Evolutionary conservation across 2,113 vertebrate species (phyloP).

Genomic region (Xiphophorus hellerii): DNA sequence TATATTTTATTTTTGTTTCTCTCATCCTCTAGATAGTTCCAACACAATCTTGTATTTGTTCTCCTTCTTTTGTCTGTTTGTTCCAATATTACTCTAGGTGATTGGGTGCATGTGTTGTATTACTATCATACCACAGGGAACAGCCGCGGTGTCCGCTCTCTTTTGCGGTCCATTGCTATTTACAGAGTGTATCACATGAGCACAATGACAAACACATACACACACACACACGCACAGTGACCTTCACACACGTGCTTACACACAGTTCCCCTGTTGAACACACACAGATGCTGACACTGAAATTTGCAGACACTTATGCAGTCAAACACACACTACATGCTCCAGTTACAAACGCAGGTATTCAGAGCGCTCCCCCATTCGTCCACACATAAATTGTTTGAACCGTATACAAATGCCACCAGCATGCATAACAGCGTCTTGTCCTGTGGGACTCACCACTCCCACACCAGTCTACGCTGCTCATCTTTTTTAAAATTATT

Average conservation of each 20-base stretch:
- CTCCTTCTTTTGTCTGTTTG: conserved; percentile 1
- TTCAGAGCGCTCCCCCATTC: conserved; percentile 3
- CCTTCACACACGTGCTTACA: conserved; percentile 41
- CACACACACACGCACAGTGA: conserved; percentile 23
- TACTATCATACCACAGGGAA: conserved; percentile 59
- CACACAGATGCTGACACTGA: conserved; percentile 10
- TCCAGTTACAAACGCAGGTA: neutral
- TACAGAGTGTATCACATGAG: conserved; percentile 65
- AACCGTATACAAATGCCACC: conserved; percentile 43
- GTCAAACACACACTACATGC: conserved; percentile 10
- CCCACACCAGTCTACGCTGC: neutral
- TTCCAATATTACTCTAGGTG: conserved; percentile 35
- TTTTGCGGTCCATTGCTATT: conserved; percentile 64
- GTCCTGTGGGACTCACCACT: neutral
- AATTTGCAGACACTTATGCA: conserved; percentile 43
- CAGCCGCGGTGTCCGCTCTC: conserved; percentile 44
- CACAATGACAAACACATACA: conserved; percentile 34
- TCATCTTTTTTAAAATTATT: neutral
- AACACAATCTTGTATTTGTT: neutral
- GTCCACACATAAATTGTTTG: conserved; percentile 28
- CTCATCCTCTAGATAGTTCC: too few species aligned
- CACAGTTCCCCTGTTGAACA: conserved; percentile 15
- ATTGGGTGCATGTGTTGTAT: conserved; percentile 48
- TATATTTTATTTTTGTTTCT: neutral
- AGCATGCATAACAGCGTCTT: conserved; percentile 18